Percentiles rank a stretch among this genome's conserved stretches.
phyloP scores from a whole-genome alignment of 1,140 invertebrate genomes.

The Atopsyche davidsoni region DNA sequence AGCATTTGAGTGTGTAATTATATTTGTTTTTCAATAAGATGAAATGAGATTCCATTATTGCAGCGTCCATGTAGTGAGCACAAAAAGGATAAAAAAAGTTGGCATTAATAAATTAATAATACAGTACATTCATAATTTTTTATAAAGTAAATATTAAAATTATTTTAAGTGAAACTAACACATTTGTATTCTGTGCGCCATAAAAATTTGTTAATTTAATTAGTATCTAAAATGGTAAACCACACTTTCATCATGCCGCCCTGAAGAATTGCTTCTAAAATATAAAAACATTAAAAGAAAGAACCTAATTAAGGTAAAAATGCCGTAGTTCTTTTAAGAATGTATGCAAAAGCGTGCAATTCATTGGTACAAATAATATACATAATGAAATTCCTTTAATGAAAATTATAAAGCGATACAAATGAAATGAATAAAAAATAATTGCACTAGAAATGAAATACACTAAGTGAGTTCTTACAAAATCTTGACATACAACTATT shows the following conservation, averaged over 20 bases:
- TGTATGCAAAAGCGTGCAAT: too few relatives aligned
- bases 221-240: background rate
- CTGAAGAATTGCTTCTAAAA: too few relatives aligned
- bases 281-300: conserved; percentile 5
- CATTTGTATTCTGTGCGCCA: background rate
- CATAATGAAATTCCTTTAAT: too few relatives aligned
- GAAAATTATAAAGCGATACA: too few relatives aligned
- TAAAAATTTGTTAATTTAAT: background rate
- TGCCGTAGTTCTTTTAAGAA: too few relatives aligned
- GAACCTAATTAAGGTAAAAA: too few relatives aligned
- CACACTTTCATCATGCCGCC: too few relatives aligned
- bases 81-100: background rate
- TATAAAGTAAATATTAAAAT: background rate
- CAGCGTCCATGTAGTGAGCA: background rate
- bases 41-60: background rate
- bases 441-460: too few relatives aligned
- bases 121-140: background rate
- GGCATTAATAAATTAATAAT: background rate
- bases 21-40: background rate
- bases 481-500: too few relatives aligned
- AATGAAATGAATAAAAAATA: too few relatives aligned
- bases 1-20: background rate
- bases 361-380: too few relatives aligned
- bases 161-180: background rate
- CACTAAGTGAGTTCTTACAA: too few relatives aligned